phyloP scores from a whole-genome alignment of 2,888 invertebrate genomes.

The Eupithecia pulchellata region DNA sequence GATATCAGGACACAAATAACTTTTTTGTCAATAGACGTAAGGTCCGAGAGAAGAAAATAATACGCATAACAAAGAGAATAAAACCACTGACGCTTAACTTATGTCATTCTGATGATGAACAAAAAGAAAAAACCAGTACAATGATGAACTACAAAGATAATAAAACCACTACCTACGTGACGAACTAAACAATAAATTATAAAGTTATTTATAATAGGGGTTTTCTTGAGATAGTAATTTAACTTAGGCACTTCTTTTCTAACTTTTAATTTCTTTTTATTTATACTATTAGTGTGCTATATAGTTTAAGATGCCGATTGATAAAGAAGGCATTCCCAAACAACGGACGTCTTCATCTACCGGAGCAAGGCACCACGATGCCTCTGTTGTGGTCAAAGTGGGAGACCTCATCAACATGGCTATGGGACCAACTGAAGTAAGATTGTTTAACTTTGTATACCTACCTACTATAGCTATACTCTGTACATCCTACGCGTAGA shows the following conservation, averaged over 20 bases:
- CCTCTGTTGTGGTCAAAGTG: neutral
- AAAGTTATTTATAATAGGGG: too few relatives aligned
- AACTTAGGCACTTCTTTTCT: neutral
- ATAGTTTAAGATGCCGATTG: neutral
- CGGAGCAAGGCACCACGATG: neutral
- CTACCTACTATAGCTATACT: too few relatives aligned
- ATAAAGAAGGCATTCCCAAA: neutral
- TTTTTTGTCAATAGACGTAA: neutral
- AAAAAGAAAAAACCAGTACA: too few relatives aligned
- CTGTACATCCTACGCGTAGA: too few relatives aligned
- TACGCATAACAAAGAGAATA: neutral
- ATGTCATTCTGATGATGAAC: neutral
- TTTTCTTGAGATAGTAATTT: neutral
- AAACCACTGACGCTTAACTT: neutral
- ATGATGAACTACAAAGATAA: too few relatives aligned
- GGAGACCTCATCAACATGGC: neutral
- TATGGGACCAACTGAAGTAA: neutral
- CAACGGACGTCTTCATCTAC: neutral
- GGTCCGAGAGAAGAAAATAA: neutral
- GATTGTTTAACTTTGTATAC: neutral
- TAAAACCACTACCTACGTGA: neutral
- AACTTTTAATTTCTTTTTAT: neutral
- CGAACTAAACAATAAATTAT: neutral
- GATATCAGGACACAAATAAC: neutral
- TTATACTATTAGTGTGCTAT: neutral